A percentile compares a stretch with the other conserved stretches of the same genome.
phyloP scores from a whole-genome alignment of 2,797 vertebrate genomes.

The Phalanger gymnotis region DNA sequence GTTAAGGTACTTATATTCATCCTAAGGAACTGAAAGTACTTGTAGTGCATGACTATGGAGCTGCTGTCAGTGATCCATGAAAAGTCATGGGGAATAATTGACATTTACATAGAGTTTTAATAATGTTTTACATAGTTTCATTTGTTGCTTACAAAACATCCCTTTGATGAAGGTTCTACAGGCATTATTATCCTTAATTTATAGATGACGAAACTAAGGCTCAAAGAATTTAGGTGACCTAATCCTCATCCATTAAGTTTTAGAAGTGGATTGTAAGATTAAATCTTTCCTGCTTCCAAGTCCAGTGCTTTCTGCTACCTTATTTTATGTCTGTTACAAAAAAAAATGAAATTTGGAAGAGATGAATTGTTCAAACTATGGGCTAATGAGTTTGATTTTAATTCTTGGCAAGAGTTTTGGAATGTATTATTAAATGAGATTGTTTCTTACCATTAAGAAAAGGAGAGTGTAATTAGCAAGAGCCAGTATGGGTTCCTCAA shows the following conservation, averaged over 20 bases:
- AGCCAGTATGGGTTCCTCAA: neutral
- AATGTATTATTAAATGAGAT: neutral
- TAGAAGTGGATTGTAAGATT: neutral
- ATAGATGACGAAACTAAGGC: neutral
- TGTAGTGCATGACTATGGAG: neutral
- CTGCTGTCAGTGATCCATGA: neutral
- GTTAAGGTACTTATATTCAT: neutral
- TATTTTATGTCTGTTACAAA: neutral
- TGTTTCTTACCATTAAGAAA: neutral
- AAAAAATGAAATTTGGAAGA: neutral
- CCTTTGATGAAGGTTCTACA: neutral
- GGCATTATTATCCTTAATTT: neutral
- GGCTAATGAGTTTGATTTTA: neutral
- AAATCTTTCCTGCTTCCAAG: neutral
- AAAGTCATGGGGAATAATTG: neutral
- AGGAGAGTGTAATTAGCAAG: neutral
- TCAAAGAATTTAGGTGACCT: neutral
- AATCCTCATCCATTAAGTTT: neutral
- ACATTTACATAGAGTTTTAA: neutral
- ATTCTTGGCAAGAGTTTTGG: neutral
- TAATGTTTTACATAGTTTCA: neutral
- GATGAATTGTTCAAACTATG: neutral
- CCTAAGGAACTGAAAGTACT: neutral
- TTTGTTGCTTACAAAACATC: neutral
- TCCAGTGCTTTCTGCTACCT: neutral